These are phyloP conservation scores for Ibycter americanus DNA, from an alignment of 2,797 vertebrate species.

Conservation along the genomic window DNA sequence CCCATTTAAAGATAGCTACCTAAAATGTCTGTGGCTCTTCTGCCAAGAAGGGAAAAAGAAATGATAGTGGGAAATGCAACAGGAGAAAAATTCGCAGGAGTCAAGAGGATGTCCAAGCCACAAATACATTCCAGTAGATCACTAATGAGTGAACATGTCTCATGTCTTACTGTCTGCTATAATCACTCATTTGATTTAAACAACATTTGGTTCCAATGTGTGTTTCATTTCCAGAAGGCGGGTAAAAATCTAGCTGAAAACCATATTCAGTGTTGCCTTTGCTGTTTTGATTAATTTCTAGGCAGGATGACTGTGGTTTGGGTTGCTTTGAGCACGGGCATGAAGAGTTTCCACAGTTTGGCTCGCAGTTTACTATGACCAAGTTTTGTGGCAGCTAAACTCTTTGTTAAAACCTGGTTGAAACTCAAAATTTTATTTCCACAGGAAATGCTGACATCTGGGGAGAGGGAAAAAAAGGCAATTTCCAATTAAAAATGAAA, in stretches of 20 bases:
- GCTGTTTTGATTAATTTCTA: slow-evolving; percentile 64
- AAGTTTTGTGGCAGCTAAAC: not conserved
- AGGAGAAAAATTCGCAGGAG: slow-evolving; percentile 35
- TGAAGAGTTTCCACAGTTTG: slow-evolving; percentile 44
- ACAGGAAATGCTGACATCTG: slow-evolving; percentile 9
- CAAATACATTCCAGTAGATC: slow-evolving; percentile 61
- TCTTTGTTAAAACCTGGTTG: slow-evolving; percentile 2
- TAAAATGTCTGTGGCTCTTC: not conserved
- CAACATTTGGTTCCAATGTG: slow-evolving; percentile 63
- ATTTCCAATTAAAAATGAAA: not conserved
- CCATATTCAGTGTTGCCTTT: slow-evolving; percentile 47
- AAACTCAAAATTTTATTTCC: slow-evolving; percentile 4
- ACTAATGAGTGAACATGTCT: slow-evolving; percentile 68
- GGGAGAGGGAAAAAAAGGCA: not conserved
- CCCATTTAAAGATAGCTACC: not conserved
- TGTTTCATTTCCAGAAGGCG: slow-evolving; percentile 41
- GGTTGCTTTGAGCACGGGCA: slow-evolving; percentile 37
- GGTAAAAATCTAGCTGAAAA: slow-evolving; percentile 47
- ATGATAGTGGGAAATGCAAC: not conserved
- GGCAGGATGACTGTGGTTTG: slow-evolving; percentile 66
- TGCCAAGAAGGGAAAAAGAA: not conserved
- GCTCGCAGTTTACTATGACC: not conserved
- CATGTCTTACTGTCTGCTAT: slow-evolving; percentile 36
- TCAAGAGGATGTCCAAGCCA: slow-evolving; percentile 62
- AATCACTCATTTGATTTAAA: slow-evolving; percentile 65